phyloP scores from a whole-genome alignment of 2,797 vertebrate genomes.

The Cynodonichthys magdalenae region DNA sequence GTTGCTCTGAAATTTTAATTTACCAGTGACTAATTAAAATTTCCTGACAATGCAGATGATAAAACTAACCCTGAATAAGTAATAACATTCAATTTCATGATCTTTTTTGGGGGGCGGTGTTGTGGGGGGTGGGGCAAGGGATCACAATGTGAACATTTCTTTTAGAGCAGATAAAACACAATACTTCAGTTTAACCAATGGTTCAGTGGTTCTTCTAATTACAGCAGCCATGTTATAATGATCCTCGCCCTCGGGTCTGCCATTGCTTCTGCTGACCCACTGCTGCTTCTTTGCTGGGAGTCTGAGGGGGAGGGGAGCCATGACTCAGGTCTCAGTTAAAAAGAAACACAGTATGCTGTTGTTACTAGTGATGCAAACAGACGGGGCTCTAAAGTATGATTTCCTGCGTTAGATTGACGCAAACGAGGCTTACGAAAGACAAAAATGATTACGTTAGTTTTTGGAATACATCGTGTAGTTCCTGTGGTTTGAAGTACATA shows the following conservation, averaged over 20 bases:
- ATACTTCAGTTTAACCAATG: slow-evolving; percentile 61
- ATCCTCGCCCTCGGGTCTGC: slow-evolving; percentile 58
- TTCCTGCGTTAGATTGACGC: slow-evolving; percentile 8
- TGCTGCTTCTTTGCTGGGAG: slow-evolving; percentile 45
- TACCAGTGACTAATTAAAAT: background rate
- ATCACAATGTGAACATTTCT: slow-evolving; percentile 25
- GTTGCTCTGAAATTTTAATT: slow-evolving; percentile 7
- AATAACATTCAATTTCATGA: slow-evolving; percentile 29
- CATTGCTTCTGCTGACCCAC: slow-evolving; percentile 63
- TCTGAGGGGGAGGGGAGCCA: slow-evolving; percentile 44
- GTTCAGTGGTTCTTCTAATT: slow-evolving; percentile 72
- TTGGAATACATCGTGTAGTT: slow-evolving; percentile 1
- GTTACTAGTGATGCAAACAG: slow-evolving; percentile 8
- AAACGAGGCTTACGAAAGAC: slow-evolving; percentile 1
- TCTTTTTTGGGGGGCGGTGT: background rate
- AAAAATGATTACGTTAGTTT: background rate
- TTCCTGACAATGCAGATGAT: slow-evolving; percentile 3
- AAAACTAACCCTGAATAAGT: background rate
- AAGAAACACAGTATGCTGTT: slow-evolving; percentile 28
- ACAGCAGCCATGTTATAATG: slow-evolving; percentile 63
- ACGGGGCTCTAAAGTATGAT: slow-evolving; percentile 19
- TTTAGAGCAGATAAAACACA: slow-evolving; percentile 59
- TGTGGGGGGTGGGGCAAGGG: slow-evolving; percentile 14
- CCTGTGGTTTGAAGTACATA: slow-evolving; percentile 7
- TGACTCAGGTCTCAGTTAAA: slow-evolving; percentile 38